A percentile compares a stretch with the other conserved stretches of the same genome.
Evolutionary conservation across 2,113 vertebrate genomes (phyloP).

Genomic region (Chaetodon trifascialis): DNA sequence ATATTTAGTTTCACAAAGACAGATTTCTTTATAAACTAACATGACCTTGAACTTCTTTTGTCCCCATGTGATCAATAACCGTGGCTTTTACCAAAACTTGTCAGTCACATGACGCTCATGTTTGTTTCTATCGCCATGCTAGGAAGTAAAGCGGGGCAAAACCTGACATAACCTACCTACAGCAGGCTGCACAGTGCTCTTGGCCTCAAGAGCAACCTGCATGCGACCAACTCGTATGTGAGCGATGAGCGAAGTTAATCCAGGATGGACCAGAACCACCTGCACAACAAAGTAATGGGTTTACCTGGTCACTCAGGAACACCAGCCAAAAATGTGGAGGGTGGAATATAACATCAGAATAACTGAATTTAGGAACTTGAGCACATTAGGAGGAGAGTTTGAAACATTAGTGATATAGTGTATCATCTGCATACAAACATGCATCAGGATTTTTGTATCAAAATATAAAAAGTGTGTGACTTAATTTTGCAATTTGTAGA

Average conservation of each 20-base stretch:
- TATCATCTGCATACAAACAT: constrained; percentile 22
- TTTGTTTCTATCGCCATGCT: neutral
- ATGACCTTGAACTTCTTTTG: too few species aligned
- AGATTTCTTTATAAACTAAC: too few species aligned
- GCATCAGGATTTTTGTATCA: neutral
- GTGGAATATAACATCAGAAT: neutral
- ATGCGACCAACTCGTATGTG: constrained; percentile 88
- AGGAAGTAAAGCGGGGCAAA: neutral
- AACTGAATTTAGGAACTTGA: neutral
- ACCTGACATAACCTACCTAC: constrained; percentile 73
- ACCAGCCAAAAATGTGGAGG: neutral
- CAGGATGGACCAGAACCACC: constrained; percentile 87
- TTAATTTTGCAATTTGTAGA: too few species aligned
- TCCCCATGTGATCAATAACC: too few species aligned
- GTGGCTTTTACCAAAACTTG: neutral
- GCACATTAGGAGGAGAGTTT: neutral
- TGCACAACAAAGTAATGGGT: constrained; percentile 40
- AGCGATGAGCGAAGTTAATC: constrained; percentile 88
- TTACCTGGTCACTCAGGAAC: neutral
- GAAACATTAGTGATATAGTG: neutral
- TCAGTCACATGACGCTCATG: neutral
- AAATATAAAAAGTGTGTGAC: too few species aligned
- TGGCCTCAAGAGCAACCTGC: constrained; percentile 88
- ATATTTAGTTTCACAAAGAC: too few species aligned
- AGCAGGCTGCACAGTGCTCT: constrained; percentile 86